A percentile compares a stretch with the other conserved stretches of the same genome.
phyloP scores from a whole-genome alignment of 2,888 invertebrate species.

The Gymnosoma rotundatum region DNA sequence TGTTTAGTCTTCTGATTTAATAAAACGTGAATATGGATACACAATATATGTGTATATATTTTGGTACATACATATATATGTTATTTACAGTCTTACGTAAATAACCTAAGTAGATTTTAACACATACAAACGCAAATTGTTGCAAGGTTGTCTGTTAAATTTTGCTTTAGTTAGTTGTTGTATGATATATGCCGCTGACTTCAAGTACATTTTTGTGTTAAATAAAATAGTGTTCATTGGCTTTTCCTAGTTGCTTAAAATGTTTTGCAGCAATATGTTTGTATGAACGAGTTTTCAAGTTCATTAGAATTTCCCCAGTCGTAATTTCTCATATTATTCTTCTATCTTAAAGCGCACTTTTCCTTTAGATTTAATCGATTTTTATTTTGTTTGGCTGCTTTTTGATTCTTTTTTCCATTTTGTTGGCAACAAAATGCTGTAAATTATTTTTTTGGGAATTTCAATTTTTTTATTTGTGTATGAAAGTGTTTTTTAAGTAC shows the following conservation, averaged over 20 bases:
- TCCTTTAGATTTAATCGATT: slow-evolving; percentile 49
- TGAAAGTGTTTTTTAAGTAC: slow-evolving; percentile 38
- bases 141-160: slow-evolving; percentile 57
- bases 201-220: slow-evolving; percentile 12
- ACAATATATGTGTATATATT: no score
- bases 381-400: slow-evolving; percentile 22
- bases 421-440: slow-evolving; percentile 43
- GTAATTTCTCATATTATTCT: slow-evolving; percentile 33
- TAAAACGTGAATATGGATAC: no score
- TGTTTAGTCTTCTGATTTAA: no score
- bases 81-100: no score
- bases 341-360: slow-evolving; percentile 40
- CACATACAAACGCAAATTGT: slow-evolving; percentile 22
- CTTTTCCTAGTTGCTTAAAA: slow-evolving; percentile 22
- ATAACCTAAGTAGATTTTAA: no score
- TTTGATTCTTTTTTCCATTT: neutral
- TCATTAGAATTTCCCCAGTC: slow-evolving; percentile 44
- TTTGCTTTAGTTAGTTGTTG: slow-evolving; percentile 15
- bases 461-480: slow-evolving; percentile 10
- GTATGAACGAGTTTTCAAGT: neutral
- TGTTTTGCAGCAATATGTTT: neutral
- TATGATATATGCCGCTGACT: slow-evolving; percentile 32
- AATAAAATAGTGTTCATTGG: slow-evolving; percentile 38
- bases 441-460: slow-evolving; percentile 44
- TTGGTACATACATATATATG: no score